Evolutionary conservation across 2,888 invertebrate genomes (phyloP).

Genomic region (Therioaphis trifolii): DNA sequence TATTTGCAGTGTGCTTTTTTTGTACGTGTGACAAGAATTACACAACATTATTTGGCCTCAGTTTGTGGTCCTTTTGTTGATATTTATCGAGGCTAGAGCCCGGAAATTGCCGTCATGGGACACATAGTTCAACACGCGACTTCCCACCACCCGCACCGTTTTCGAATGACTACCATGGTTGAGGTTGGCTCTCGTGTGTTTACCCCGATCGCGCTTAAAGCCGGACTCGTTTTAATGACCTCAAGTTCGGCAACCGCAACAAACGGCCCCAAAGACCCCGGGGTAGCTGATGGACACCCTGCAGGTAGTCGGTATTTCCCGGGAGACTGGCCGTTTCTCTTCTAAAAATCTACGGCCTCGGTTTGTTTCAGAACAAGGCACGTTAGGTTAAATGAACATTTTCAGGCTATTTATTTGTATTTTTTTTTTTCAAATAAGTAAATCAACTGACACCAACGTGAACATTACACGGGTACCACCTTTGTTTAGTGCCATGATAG

Average conservation of each 20-base stretch:
- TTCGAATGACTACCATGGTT: constrained; percentile 24
- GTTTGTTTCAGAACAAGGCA: constrained; percentile 8
- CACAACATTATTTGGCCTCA: constrained; percentile 37
- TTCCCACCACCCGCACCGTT: not conserved
- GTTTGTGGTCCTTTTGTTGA: constrained; percentile 59
- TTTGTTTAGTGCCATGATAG: not conserved
- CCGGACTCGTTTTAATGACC: constrained; percentile 53
- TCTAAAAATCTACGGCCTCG: constrained; percentile 14
- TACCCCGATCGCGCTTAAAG: constrained; percentile 47
- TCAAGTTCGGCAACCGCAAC: constrained; percentile 48
- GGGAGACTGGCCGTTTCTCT: not conserved
- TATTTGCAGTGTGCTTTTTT: not conserved
- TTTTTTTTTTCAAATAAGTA: constrained; percentile 17
- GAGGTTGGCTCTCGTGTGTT: constrained; percentile 50
- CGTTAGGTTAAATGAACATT: not conserved
- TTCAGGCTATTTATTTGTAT: not conserved
- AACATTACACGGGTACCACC: not conserved
- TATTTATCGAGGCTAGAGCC: constrained; percentile 55
- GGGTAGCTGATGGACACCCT: constrained; percentile 49
- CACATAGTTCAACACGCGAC: constrained; percentile 56
- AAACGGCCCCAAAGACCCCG: constrained; percentile 53
- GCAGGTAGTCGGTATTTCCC: constrained; percentile 42
- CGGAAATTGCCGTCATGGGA: constrained; percentile 56
- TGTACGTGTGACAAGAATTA: constrained; percentile 40
- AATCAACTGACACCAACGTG: not conserved